Evolutionary conservation across 2,113 vertebrate species (phyloP).

Genomic region (Malurus elegans): DNA sequence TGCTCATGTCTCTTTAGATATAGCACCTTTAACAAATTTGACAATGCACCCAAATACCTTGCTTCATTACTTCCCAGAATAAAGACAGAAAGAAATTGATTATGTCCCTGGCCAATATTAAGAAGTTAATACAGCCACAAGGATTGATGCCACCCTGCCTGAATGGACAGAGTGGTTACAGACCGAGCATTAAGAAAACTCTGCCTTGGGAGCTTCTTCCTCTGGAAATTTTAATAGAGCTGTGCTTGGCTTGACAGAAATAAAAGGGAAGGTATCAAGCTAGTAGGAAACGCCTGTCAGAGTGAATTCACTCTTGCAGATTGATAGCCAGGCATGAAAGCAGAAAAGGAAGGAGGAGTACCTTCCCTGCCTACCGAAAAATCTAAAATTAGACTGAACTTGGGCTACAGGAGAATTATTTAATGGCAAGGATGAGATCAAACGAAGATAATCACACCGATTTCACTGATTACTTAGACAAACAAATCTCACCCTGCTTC

Average conservation of each 20-base stretch:
- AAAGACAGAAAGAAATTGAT: background rate
- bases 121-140: background rate
- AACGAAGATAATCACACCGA: background rate
- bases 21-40: background rate
- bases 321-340: background rate
- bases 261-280: background rate
- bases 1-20: background rate
- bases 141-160: accelerated
- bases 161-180: accelerated
- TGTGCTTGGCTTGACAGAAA: background rate
- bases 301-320: background rate
- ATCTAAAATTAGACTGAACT: background rate
- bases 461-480: background rate
- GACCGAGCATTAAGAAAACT: background rate
- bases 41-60: background rate
- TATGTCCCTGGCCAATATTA: background rate
- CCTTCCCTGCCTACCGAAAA: background rate
- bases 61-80: background rate
- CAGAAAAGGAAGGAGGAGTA: background rate
- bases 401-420: background rate
- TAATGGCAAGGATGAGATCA: background rate
- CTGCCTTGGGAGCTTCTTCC: background rate
- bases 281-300: background rate
- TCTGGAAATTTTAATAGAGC: background rate
- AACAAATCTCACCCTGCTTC: background rate